Base-by-base conservation (phyloP, 2,888 invertebrate species). In the Zygogramma bicolorata region DNA sequence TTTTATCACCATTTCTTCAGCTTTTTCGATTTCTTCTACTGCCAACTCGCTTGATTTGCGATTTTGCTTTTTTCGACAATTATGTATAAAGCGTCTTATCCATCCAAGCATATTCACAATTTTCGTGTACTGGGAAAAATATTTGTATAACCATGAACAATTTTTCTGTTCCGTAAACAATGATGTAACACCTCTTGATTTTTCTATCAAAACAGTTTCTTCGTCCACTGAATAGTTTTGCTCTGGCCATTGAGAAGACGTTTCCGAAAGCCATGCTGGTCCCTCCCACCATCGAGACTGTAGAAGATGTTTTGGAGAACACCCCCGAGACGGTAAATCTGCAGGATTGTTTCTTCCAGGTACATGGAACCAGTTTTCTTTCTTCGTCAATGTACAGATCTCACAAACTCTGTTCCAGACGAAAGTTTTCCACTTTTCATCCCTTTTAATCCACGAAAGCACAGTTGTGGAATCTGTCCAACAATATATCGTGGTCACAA, bases 241-340 rank as follows among this genome's bases (percentile, higher is more conserved):
- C 10, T 8, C 22, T 58, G 15, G 58, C 27, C 15, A 58, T 58
- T n/a, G 8, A 57, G 8, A 2, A 5, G 18, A 3, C 7, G 13
- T n/a, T 27, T 27, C 15, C 7, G 5, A 27, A 7, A 68, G 53
- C 74, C 70, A 84, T 5, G 63, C 22, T n/a, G 83, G 82, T 5
- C 82, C 84, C 76, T 79, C 77, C 82, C 81, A 84, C 84, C 83
- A 84, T 77, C 65, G 61, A 3, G 81, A 78, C 42, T 81, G 67
- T 1, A 79, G 6, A 5, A 84, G 70, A 53, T 81, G 71, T 65
- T 73, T 65, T 1, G 79, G 71, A 25, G 68, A 71, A 68, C 82
- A 83, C 3, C 83, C 84, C 65, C 83, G 59, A 1, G 81, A 83
- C 3, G 82, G 72, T 38, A 79, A 59, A 8, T 53, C 29, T 49